These are phyloP conservation scores for Quiscalus mexicanus DNA, from an alignment of 2,113 vertebrate genomes.

Conservation along the genomic window DNA sequence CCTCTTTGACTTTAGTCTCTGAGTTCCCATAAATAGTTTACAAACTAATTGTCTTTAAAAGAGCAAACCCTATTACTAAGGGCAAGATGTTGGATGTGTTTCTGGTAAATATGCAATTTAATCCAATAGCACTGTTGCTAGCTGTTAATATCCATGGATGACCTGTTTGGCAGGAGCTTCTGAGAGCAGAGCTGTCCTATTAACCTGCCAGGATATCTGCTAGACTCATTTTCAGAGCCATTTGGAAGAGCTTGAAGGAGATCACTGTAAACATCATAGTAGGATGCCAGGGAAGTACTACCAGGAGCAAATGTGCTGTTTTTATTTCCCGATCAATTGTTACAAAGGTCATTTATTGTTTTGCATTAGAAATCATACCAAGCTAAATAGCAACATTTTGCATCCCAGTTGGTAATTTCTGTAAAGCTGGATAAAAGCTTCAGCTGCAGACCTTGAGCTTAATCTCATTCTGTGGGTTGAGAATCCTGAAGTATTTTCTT, in stretches of 20 bases:
- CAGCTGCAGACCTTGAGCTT: neutral
- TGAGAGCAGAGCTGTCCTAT: constrained; percentile 17
- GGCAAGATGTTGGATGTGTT: neutral
- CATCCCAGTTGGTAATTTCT: neutral
- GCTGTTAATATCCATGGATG: neutral
- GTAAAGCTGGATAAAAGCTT: neutral
- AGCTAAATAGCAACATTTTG: neutral
- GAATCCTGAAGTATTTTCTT: neutral
- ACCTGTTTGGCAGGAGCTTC: neutral
- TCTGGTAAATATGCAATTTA: constrained; percentile 30
- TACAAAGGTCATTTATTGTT: neutral
- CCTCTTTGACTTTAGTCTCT: neutral
- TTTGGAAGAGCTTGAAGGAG: neutral
- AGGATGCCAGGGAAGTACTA: neutral
- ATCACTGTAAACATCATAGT: neutral
- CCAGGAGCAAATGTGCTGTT: neutral
- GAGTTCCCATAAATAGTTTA: neutral
- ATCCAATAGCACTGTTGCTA: neutral
- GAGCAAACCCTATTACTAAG: neutral
- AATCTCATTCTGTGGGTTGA: neutral
- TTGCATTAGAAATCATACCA: neutral
- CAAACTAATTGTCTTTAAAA: constrained; percentile 28
- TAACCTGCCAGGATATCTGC: neutral
- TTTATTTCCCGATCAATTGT: neutral
- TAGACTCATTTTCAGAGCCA: neutral